Conservation (phyloP, 2,888 invertebrate species). For the Cheilosia soror region DNA sequence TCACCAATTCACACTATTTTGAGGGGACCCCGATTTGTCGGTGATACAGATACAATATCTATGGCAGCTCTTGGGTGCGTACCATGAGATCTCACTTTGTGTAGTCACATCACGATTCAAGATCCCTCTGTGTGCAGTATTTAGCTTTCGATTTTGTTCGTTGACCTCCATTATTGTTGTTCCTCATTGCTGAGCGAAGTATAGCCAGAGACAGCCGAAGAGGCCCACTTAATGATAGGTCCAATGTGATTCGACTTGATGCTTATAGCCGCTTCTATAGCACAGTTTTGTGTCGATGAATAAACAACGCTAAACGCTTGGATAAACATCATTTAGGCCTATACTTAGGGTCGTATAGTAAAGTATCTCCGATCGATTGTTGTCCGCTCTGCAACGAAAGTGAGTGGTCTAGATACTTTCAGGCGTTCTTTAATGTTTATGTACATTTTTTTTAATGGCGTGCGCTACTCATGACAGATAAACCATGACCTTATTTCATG, state of each 20-base stretch:
- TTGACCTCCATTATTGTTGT: slow-evolving; percentile 46
- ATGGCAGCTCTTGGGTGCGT: slow-evolving; percentile 6
- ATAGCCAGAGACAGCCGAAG: background rate
- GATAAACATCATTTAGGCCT: slow-evolving; percentile 44
- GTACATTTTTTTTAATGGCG: slow-evolving; percentile 10
- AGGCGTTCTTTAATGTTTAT: background rate
- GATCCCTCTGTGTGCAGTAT: background rate
- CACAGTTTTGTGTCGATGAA: background rate
- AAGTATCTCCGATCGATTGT: slow-evolving; percentile 28
- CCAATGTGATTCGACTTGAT: slow-evolving; percentile 10
- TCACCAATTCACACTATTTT: slow-evolving; percentile 20
- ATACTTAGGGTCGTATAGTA: slow-evolving; percentile 24
- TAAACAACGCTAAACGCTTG: slow-evolving; percentile 41
- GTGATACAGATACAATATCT: slow-evolving; percentile 21
- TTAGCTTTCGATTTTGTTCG: slow-evolving; percentile 40
- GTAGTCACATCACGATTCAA: background rate
- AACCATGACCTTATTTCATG: slow-evolving; percentile 58
- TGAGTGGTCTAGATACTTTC: slow-evolving; percentile 15
- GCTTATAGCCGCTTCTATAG: no score
- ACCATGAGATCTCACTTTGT: slow-evolving; percentile 26
- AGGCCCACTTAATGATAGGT: slow-evolving; percentile 45
- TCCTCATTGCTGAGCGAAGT: background rate
- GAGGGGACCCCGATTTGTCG: background rate
- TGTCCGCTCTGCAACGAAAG: slow-evolving; percentile 18
- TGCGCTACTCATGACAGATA: slow-evolving; percentile 1